Evolutionary conservation across 2,888 invertebrate species (phyloP).

Genomic region (Drosophila mimica): DNA sequence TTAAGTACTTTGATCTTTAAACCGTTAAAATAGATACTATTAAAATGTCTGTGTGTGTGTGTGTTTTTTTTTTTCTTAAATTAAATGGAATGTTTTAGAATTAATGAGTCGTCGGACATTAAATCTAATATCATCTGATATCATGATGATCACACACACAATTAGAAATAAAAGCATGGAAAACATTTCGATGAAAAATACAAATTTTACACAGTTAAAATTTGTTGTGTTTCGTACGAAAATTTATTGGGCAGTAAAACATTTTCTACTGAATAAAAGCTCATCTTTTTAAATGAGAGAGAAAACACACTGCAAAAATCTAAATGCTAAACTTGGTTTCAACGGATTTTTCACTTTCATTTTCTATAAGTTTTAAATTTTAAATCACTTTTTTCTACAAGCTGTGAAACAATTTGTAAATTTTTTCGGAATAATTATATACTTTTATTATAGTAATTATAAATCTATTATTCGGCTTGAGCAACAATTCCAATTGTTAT

Average conservation of each 20-base stretch:
- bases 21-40: background rate
- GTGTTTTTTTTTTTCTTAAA: background rate
- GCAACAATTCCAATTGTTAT: background rate
- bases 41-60: background rate
- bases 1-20: background rate
- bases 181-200: background rate
- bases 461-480: background rate
- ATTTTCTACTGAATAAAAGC: background rate
- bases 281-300: background rate
- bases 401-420: background rate
- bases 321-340: background rate
- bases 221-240: background rate
- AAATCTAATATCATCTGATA: background rate
- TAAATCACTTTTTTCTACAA: background rate
- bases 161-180: background rate
- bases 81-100: background rate
- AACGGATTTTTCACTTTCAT: background rate
- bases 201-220: background rate
- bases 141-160: background rate
- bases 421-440: background rate
- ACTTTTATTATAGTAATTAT: background rate
- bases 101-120: background rate
- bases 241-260: background rate
- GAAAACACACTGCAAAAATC: background rate
- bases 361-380: background rate